Percentiles rank a stretch among this genome's conserved stretches.
These are phyloP conservation scores for human (Homo sapiens) DNA, from an alignment of 2,113 vertebrate genomes.

Conservation along the genomic window GRCh38 chr13:56327001-56327500, in stretches of 20 bases:
- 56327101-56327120: not conserved
- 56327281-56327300: not conserved
- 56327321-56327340: not conserved
- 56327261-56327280: not conserved
- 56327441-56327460: too few relatives aligned
- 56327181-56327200: not conserved
- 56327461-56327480: not conserved
- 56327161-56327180: not conserved
- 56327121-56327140: not conserved
- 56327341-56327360: not conserved
- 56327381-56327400: not conserved
- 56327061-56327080: not conserved
- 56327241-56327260: not conserved
- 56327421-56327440: not conserved
- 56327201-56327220: not conserved
- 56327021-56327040: not conserved
- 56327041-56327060: accelerated
- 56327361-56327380: not conserved
- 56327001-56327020: not conserved
- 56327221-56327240: not conserved
- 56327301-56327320: accelerated
- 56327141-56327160: not conserved
- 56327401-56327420: not conserved
- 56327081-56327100: not conserved
- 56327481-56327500: not conserved